Percentiles rank a stretch among this genome's conserved stretches.
These are phyloP conservation scores for Hetaerina titia DNA, from an alignment of 2,888 invertebrate genomes.

Conservation along the genomic window DNA sequence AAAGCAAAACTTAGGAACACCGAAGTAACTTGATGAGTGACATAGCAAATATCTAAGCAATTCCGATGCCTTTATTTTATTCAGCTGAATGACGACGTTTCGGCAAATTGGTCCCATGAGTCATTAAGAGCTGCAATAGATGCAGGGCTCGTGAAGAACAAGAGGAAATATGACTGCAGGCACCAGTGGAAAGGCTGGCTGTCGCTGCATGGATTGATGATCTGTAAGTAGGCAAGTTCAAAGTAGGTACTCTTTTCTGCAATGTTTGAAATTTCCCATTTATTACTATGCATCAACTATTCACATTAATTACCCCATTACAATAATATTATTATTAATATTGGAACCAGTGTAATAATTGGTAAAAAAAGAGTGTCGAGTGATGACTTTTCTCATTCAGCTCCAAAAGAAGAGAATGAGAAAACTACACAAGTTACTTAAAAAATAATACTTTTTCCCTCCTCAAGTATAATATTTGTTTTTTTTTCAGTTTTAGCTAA, in stretches of 20 bases:
- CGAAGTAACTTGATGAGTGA: no score
- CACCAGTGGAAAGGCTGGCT: background rate
- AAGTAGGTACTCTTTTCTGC: background rate
- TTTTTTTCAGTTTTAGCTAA: background rate
- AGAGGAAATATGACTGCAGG: background rate
- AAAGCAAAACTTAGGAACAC: no score
- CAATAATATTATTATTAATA: background rate
- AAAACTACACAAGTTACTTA: no score
- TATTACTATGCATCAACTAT: background rate
- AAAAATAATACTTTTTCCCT: no score
- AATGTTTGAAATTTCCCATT: background rate
- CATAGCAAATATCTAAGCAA: background rate
- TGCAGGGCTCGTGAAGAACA: background rate
- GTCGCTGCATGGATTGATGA: slow-evolving; percentile 26
- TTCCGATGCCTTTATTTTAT: background rate
- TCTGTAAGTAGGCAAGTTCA: background rate
- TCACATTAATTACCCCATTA: background rate
- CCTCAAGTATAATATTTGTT: background rate
- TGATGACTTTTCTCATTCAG: background rate
- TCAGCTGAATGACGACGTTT: background rate
- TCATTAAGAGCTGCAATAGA: slow-evolving; percentile 30
- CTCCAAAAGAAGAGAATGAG: background rate
- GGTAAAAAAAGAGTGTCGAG: background rate
- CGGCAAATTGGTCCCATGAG: slow-evolving; percentile 4
- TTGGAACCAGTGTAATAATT: no score